Percentiles rank a stretch among this genome's conserved stretches.
phyloP scores from a whole-genome alignment of 2,888 invertebrate species.

The Orthonevra nobilis region DNA sequence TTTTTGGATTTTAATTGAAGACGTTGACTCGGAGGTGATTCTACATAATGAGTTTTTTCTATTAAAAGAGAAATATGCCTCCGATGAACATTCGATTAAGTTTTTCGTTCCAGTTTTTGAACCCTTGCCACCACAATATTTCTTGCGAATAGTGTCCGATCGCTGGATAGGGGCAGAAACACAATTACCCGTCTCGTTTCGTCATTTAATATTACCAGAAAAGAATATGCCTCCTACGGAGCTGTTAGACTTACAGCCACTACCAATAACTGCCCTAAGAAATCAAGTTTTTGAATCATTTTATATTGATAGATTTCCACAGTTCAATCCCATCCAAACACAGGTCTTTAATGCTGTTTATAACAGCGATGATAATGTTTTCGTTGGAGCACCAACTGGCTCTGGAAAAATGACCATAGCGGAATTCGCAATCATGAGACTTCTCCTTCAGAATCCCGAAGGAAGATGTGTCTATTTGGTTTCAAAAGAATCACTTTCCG shows the following conservation, averaged over 20 bases:
- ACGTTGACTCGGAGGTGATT: constrained; percentile 93
- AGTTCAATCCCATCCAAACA: constrained; percentile 99
- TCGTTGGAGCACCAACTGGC: constrained; percentile 95
- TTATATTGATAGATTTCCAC: constrained; percentile 91
- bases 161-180: constrained; percentile 97
- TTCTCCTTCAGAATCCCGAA: constrained; percentile 87
- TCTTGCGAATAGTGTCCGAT: constrained; percentile 93
- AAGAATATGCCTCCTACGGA: constrained; percentile 99
- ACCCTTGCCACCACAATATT: constrained; percentile 98
- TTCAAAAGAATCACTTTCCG: constrained; percentile 94
- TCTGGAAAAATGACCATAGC: constrained; percentile 97
- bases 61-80: constrained; percentile 95
- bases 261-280: constrained; percentile 95
- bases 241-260: constrained; percentile 95
- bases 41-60: constrained; percentile 97
- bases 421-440: constrained; percentile 95
- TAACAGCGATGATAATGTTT: constrained; percentile 98
- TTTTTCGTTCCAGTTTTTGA: constrained; percentile 99
- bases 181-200: constrained; percentile 97
- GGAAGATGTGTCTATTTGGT: constrained; percentile 96
- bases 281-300: constrained; percentile 92
- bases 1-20: constrained; percentile 93
- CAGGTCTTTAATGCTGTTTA: constrained; percentile 99
- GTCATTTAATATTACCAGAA: constrained; percentile 97
- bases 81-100: constrained; percentile 97